Base-by-base conservation (phyloP, 2,888 invertebrate species). In the Toxonevra muliebris region DNA sequence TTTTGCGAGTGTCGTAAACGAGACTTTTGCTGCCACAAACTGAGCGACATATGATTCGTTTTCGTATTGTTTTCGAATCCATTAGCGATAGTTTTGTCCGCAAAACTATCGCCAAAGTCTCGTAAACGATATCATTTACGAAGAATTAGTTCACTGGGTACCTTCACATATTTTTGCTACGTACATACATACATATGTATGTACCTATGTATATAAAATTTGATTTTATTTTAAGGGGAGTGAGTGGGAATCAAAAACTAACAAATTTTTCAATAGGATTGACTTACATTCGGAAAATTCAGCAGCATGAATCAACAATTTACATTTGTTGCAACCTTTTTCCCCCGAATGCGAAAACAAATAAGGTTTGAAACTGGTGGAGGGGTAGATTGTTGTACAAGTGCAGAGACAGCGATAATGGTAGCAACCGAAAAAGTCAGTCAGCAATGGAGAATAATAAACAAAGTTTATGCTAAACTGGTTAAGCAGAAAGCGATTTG, bases 251-350 rank as follows among this genome's bases (percentile, higher is more conserved):
- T 48, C 15, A 15, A 15, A 30, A 30, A 30, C 30, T 30, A 30
- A 30, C 2, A 30, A 30, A 30, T 30, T 30, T 30, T 30, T 30
- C 30, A 30, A 30, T 30, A 48, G 50, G 8, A 48, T 48, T 48
- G 50, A 48, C 50, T 48, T 13, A 48, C 8, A 13, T 48, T 48
- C 50, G 2, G n/a, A 4, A 48, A 7, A 48, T 48, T 48, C 50
- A 48, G 8, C 52, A 41, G 57, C 58, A 65, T 65, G 65, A 65
- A 50, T 65, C 65, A 50, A 65, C 65, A 50, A 52, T 65, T 65
- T 65, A 50, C 50, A 58, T 58, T 65, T 65, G 30, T 7, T 45
- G 45, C 19, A 63, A 42, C 12, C 52, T 13, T 52, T 41, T 50
- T 50, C 3, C 30, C 30, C 30, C 2, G 30, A 4, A 30, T 30